Evolutionary conservation across 2,113 vertebrate genomes (phyloP).

Genomic region (Hirundichthys speculiger): DNA sequence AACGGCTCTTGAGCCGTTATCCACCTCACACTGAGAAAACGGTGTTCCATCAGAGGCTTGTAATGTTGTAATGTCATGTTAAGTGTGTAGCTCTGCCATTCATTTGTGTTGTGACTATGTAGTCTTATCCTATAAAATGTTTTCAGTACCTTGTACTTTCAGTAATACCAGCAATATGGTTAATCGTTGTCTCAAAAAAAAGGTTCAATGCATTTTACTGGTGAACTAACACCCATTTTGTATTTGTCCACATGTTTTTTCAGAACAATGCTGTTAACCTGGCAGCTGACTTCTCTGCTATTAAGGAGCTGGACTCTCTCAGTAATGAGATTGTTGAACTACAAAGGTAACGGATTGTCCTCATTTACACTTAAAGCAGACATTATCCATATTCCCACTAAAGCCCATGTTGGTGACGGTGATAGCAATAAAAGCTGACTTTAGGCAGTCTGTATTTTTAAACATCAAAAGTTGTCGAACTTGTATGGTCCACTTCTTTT

Average conservation of each 20-base stretch:
- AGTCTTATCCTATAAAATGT: too few species aligned
- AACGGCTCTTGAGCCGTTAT: background rate
- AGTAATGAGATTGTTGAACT: constrained; percentile 98
- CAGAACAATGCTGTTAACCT: constrained; percentile 84
- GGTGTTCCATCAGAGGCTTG: background rate
- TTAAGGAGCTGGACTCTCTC: constrained; percentile 97
- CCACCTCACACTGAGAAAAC: background rate
- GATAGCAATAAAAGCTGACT: background rate
- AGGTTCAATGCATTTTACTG: background rate
- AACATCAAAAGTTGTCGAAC: too few species aligned
- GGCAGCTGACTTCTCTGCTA: constrained; percentile 96
- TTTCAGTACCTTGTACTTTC: too few species aligned
- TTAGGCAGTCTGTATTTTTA: background rate
- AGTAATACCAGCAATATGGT: too few species aligned
- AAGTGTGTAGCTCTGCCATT: too few species aligned
- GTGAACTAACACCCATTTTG: background rate
- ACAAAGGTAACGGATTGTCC: constrained; percentile 84
- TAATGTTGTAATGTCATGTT: background rate
- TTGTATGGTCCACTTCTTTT: too few species aligned
- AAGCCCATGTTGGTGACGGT: background rate
- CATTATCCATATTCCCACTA: background rate
- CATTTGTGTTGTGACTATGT: too few species aligned
- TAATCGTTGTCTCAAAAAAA: background rate
- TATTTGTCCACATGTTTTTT: constrained; percentile 18
- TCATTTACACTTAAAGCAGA: background rate